Evolutionary conservation across 2,888 invertebrate species (phyloP).

Genomic region (Kryphioiulus occultus): DNA sequence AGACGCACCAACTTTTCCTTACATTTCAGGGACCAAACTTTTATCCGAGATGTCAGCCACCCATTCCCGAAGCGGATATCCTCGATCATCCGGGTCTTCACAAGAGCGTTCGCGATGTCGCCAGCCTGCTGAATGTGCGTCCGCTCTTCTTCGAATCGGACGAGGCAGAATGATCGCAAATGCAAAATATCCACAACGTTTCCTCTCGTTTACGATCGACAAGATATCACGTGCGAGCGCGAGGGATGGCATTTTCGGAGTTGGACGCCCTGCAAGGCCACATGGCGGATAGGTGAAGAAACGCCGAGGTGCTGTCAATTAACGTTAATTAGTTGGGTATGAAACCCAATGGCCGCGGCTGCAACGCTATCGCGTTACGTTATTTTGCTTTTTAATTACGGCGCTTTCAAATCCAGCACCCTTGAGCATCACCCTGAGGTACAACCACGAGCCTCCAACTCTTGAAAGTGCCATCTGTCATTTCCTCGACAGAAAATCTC

Average conservation of each 20-base stretch:
- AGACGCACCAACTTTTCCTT: background rate
- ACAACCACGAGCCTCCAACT: background rate
- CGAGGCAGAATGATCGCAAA: constrained; percentile 56
- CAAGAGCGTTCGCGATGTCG: constrained; percentile 82
- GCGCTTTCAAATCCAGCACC: background rate
- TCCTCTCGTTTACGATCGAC: constrained; percentile 20
- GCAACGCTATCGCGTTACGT: background rate
- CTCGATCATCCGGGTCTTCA: constrained; percentile 83
- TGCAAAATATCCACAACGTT: background rate
- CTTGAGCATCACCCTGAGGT: background rate
- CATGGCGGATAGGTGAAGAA: background rate
- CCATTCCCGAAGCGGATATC: constrained; percentile 84
- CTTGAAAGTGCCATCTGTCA: background rate
- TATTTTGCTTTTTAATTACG: background rate
- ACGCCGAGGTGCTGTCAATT: background rate
- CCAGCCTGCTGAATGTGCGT: constrained; percentile 82
- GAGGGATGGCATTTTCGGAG: constrained; percentile 28
- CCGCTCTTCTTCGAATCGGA: constrained; percentile 71
- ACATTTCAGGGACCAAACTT: constrained; percentile 76
- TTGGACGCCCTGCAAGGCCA: background rate
- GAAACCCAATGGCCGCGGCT: background rate
- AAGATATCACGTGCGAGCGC: background rate
- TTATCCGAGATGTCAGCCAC: constrained; percentile 84
- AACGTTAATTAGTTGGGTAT: background rate
- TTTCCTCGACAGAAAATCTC: background rate